phyloP scores from a whole-genome alignment of 2,113 vertebrate genomes.

The Myiagra hebetior region DNA sequence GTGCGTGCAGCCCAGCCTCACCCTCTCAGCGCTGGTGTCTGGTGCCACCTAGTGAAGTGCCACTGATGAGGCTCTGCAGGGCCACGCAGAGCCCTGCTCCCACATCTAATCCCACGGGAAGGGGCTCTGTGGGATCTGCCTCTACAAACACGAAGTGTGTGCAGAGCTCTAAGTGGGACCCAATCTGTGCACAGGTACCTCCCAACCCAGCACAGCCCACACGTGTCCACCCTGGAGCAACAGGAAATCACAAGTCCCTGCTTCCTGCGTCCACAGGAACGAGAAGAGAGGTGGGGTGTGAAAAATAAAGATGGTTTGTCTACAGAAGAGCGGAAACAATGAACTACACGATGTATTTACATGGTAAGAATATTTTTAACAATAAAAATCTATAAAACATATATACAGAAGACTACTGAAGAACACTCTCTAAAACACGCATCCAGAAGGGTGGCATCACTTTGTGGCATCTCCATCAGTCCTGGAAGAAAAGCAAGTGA shows the following conservation, averaged over 20 bases:
- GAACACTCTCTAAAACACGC: background rate
- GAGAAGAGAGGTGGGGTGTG: background rate
- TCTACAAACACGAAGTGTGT: accelerated
- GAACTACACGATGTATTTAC: background rate
- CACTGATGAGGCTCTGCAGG: background rate
- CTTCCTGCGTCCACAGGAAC: background rate
- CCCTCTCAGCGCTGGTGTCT: background rate
- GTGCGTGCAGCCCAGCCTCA: background rate
- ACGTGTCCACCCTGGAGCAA: accelerated
- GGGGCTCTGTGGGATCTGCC: too few species aligned
- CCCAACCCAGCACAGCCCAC: background rate
- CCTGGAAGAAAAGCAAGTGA: background rate
- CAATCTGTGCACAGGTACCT: background rate
- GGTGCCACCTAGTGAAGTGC: constrained; percentile 45
- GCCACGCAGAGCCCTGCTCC: accelerated
- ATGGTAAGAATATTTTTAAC: background rate
- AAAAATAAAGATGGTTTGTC: background rate
- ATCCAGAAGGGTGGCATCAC: background rate
- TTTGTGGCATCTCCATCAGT: accelerated
- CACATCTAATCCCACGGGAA: accelerated
- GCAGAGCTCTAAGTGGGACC: background rate
- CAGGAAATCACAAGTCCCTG: background rate
- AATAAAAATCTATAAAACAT: background rate
- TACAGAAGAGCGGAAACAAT: background rate
- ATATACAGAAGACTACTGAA: background rate